phyloP scores from a whole-genome alignment of 53 echinoderm and acorn worm species.

The Paracentrotus lividus region DNA sequence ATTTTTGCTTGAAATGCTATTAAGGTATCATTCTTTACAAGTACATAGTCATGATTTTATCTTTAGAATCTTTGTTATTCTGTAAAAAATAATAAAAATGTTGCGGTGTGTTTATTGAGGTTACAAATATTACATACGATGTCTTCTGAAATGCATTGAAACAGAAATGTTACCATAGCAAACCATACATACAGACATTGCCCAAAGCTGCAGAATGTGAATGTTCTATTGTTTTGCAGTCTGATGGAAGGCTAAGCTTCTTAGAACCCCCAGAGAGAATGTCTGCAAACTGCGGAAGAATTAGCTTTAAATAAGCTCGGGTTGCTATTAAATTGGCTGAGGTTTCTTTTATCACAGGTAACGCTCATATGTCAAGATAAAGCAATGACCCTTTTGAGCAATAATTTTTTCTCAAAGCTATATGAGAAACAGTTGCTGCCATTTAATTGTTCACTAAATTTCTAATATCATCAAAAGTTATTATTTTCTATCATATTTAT shows the following conservation, averaged over 20 bases:
- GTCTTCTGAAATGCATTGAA: too few relatives aligned
- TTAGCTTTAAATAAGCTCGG: not conserved
- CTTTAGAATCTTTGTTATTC: too few relatives aligned
- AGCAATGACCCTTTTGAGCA: not conserved
- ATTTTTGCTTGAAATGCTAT: too few relatives aligned
- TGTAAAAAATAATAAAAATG: too few relatives aligned
- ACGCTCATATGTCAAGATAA: not conserved
- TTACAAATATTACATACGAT: too few relatives aligned
- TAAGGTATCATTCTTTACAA: too few relatives aligned
- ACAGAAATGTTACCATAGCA: too few relatives aligned
- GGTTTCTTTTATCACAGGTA: not conserved
- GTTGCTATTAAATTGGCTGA: not conserved
- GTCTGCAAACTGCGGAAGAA: not conserved
- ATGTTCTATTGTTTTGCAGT: not conserved
- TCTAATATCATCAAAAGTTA: not conserved
- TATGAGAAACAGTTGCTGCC: not conserved
- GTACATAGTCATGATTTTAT: too few relatives aligned
- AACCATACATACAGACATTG: too few relatives aligned
- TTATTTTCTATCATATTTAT: not conserved
- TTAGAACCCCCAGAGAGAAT: not conserved
- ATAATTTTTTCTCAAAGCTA: not conserved
- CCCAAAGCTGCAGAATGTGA: not conserved
- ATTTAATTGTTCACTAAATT: too few relatives aligned
- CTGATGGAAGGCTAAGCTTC: not conserved
- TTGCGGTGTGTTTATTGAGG: too few relatives aligned